These are phyloP conservation scores for Nomada fucata DNA, from an alignment of 2,888 invertebrate genomes.

Conservation along the genomic window DNA sequence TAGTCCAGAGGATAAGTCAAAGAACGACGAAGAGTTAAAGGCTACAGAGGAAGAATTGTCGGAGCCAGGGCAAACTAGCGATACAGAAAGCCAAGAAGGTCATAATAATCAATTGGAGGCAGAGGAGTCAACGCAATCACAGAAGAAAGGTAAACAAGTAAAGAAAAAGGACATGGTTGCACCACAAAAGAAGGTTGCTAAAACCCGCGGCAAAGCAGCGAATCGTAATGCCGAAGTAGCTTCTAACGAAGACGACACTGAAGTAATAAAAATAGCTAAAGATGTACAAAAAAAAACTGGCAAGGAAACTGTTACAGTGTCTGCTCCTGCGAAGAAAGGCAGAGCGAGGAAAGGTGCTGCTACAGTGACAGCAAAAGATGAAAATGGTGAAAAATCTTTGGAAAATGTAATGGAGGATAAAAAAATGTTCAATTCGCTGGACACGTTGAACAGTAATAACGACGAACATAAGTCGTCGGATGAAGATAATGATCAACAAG, in stretches of 20 bases:
- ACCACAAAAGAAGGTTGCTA: slow-evolving; percentile 21
- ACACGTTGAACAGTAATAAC: slow-evolving; percentile 17
- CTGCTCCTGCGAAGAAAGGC: slow-evolving; percentile 20
- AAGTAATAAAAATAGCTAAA: slow-evolving; percentile 14
- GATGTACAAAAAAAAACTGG: slow-evolving; percentile 29
- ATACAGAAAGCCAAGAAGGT: slow-evolving; percentile 19
- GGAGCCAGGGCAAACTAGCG: slow-evolving; percentile 11
- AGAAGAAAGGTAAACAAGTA: slow-evolving; percentile 33
- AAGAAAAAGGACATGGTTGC: slow-evolving; percentile 39
- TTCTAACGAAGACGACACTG: slow-evolving; percentile 11
- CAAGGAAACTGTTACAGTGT: background rate
- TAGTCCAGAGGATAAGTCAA: background rate
- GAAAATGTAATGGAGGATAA: slow-evolving; percentile 21
- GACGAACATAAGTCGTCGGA: slow-evolving; percentile 22
- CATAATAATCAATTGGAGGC: slow-evolving; percentile 15
- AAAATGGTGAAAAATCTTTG: slow-evolving; percentile 22
- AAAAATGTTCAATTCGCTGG: slow-evolving; percentile 15
- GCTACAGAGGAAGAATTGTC: slow-evolving; percentile 5
- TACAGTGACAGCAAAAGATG: slow-evolving; percentile 1
- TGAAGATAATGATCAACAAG: slow-evolving; percentile 3
- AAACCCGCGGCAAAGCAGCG: slow-evolving; percentile 42
- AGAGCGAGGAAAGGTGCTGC: slow-evolving; percentile 19
- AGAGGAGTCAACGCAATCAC: background rate
- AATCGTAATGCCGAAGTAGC: slow-evolving; percentile 21
- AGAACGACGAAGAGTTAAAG: slow-evolving; percentile 26